Evolutionary conservation across 2,888 invertebrate species (phyloP).

Genomic region (Tolmerus cingulatus): DNA sequence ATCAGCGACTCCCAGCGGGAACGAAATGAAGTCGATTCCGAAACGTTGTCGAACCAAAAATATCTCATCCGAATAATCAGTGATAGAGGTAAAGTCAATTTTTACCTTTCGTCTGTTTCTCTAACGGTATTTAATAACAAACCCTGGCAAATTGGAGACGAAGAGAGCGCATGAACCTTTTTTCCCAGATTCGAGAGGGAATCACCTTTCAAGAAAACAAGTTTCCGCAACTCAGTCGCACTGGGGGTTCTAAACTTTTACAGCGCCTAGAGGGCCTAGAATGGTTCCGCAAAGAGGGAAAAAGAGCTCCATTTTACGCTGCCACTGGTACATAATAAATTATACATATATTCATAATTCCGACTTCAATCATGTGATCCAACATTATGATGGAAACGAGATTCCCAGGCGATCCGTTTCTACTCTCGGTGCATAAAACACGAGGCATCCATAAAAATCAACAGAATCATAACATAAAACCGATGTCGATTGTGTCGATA

Average conservation of each 20-base stretch:
- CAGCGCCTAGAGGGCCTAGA: background rate
- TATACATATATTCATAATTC: too few relatives aligned
- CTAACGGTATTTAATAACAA: slow-evolving; percentile 17
- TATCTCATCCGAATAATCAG: background rate
- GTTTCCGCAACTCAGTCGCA: background rate
- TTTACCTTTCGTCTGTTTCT: background rate
- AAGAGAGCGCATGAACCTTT: slow-evolving; percentile 1
- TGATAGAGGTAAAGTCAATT: background rate
- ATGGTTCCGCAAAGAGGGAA: background rate
- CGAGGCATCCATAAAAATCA: background rate
- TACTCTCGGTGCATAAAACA: background rate
- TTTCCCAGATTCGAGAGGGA: background rate
- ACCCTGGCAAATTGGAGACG: background rate
- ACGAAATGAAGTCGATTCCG: background rate
- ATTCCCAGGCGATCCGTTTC: background rate
- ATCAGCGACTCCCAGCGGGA: background rate
- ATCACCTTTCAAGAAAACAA: slow-evolving; percentile 1
- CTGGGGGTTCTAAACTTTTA: background rate
- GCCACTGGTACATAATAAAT: background rate
- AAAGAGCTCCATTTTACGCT: background rate
- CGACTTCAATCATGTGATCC: slow-evolving; percentile 21
- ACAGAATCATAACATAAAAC: background rate
- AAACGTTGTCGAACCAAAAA: background rate
- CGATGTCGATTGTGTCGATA: background rate
- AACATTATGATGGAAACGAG: slow-evolving; percentile 19